Conservation (phyloP, 2,797 vertebrate genomes). For the Limosa lapponica region DNA sequence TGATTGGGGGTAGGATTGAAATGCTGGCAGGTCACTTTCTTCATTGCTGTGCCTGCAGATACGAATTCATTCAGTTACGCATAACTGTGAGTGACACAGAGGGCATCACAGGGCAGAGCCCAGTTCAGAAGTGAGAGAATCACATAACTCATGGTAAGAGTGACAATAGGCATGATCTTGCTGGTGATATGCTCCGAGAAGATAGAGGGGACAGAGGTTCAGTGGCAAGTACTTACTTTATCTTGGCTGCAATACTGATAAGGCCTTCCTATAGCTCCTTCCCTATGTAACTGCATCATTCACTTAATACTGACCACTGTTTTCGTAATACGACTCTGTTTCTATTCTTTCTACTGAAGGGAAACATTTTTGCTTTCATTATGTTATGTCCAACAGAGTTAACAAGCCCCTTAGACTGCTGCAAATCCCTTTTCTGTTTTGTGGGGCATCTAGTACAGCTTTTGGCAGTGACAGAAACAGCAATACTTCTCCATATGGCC, state of each 20-base stretch:
- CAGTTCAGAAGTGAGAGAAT: constrained; percentile 22
- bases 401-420: not conserved
- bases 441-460: not conserved
- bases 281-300: not conserved
- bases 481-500: constrained; percentile 19
- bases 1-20: constrained; percentile 53
- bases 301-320: not conserved
- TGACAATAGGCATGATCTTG: not conserved
- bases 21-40: constrained; percentile 44
- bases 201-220: not conserved
- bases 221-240: not conserved
- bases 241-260: not conserved
- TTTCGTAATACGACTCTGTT: not conserved
- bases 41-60: constrained; percentile 16
- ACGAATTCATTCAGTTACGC: constrained; percentile 9
- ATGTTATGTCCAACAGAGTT: not conserved
- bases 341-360: not conserved
- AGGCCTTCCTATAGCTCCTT: not conserved
- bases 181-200: constrained; percentile 14
- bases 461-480: constrained; percentile 19
- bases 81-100: not conserved
- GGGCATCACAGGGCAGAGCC: constrained; percentile 8
- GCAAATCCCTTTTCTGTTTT: constrained; percentile 13
- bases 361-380: constrained; percentile 5
- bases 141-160: not conserved